phyloP scores from a whole-genome alignment of 23 tunicate species.

The Diplosoma virens region DNA sequence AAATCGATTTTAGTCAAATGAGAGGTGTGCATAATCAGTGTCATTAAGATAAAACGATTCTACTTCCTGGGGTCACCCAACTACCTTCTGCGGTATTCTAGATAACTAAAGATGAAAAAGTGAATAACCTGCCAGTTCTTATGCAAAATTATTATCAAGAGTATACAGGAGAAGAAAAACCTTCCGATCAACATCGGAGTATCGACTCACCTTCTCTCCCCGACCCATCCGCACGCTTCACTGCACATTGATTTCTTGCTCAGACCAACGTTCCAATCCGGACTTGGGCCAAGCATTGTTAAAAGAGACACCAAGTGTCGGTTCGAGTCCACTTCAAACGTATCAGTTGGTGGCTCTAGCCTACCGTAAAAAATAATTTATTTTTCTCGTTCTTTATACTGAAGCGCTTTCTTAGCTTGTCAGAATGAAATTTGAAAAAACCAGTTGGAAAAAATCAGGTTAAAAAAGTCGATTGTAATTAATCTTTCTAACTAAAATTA shows the following conservation, averaged over 20 bases:
- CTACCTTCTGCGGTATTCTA: too few relatives aligned
- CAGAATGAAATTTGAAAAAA: background rate
- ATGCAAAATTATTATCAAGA: too few relatives aligned
- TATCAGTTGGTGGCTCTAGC: constrained; percentile 61
- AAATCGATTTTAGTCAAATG: too few relatives aligned
- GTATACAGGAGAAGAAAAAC: too few relatives aligned
- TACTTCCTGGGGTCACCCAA: too few relatives aligned
- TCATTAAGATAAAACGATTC: too few relatives aligned
- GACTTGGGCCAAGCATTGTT: constrained; percentile 98
- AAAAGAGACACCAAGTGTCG: constrained; percentile 78
- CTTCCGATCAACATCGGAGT: too few relatives aligned
- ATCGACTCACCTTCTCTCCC: constrained; percentile 50
- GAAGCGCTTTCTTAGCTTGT: background rate
- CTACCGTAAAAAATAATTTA: constrained; percentile 11
- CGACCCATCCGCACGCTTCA: constrained; percentile 75
- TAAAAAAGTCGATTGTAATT: too few relatives aligned
- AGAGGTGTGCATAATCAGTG: too few relatives aligned
- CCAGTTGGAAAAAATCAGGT: background rate
- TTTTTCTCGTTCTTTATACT: background rate
- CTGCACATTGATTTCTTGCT: constrained; percentile 81
- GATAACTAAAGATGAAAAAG: too few relatives aligned
- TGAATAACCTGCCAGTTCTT: background rate
- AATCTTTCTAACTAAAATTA: too few relatives aligned
- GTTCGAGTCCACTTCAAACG: constrained; percentile 37
- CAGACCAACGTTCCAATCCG: constrained; percentile 96